These are phyloP conservation scores for Paracanthobrama guichenoti DNA, from an alignment of 2,113 vertebrate genomes.

Conservation along the genomic window DNA sequence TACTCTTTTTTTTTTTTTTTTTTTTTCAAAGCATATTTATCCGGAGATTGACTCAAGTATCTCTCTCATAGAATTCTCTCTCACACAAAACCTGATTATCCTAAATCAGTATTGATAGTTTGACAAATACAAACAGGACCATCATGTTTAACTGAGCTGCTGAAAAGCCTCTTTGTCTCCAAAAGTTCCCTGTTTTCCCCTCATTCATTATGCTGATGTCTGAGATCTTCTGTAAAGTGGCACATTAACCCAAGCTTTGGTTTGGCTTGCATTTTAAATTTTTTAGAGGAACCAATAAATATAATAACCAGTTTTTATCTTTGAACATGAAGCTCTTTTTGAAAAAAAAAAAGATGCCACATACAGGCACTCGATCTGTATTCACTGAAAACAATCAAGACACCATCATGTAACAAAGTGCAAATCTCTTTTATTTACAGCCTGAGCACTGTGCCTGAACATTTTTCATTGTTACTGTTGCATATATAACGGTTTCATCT, in stretches of 20 bases:
- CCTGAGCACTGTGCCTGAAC: background rate
- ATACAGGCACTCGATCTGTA: background rate
- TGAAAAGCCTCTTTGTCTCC: background rate
- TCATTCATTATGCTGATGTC: too few species aligned
- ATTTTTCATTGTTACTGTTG: background rate
- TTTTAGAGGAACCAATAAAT: background rate
- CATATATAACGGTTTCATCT: background rate
- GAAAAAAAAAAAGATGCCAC: background rate
- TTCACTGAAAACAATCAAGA: background rate
- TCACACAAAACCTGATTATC: too few species aligned
- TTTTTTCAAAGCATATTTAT: too few species aligned
- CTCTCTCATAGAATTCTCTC: too few species aligned
- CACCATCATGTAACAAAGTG: background rate
- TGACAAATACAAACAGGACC: too few species aligned
- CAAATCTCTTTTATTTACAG: background rate
- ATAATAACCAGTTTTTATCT: constrained; percentile 6
- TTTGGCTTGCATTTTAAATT: background rate
- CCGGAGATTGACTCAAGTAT: too few species aligned
- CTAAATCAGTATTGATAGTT: too few species aligned
- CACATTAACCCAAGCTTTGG: background rate
- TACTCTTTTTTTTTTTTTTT: too few species aligned
- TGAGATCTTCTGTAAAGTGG: background rate
- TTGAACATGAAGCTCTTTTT: background rate
- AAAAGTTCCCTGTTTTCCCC: background rate
- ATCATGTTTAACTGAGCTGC: too few species aligned